Evolutionary conservation across 2,797 vertebrate species (phyloP), one percentile per base, ranked within the genome.

Genomic region (Aphelocoma californica): DNA sequence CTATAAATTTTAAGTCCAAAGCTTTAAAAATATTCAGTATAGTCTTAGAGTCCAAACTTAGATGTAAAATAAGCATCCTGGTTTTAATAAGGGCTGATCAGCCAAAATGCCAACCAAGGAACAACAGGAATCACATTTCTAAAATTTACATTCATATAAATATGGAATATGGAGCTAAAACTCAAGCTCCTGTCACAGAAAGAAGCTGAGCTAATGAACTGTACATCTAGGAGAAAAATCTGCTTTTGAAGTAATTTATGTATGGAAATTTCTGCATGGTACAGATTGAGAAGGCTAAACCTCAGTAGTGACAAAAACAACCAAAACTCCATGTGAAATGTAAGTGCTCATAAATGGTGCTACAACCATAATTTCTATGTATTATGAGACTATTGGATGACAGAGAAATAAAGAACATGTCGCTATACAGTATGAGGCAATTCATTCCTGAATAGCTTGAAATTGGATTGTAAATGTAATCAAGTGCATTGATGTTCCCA

Each of bases 381-480:
- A 69, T 94, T 93, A 74, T 93, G 61, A 74, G 57, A 65, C 69
- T 95, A 94, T 92, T 86, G 57, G 90, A 71, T 82, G 78, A 91
- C 74, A 95, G 92, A 90, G 92, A 93, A 94, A 93, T 96, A 95
- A 92, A 92, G 86, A 94, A 87, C 69, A 65, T 80, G 74, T 92
- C 1, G 10, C 81, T 95, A 69, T 94, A 89, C 58, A 92, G 61
- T 89, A 38, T 75, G 71, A 92, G 47, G 88, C 90, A 95, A 93
- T 95, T 95, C 86, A 82, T 94, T 92, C 70, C 81, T 96, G 94
- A 97, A 97, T 97, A 93, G 92, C 74, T 92, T 85, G 71, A 92
- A 96, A 96, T 95, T 94, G 88, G 88, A 93, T 94, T 95, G 92
- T 96, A 97, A 97, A 96, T 95, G 90, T 89, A 97, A 97, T 97